A percentile compares a stretch with the other conserved stretches of the same genome.
phyloP scores from a whole-genome alignment of 2,888 invertebrate genomes.

The Eupithecia pulchellata region DNA sequence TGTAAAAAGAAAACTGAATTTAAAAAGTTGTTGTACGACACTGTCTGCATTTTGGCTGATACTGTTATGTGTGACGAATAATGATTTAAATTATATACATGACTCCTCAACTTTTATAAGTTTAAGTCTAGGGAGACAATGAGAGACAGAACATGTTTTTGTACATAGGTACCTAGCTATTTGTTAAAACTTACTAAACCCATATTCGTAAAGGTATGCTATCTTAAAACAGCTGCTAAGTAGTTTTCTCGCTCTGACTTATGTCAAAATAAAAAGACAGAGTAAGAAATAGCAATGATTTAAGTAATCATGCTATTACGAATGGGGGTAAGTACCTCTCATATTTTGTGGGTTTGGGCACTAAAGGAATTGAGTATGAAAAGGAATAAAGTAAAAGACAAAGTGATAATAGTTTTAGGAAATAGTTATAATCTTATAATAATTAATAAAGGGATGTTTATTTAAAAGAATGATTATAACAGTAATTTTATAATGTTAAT shows the following conservation, averaged over 20 bases:
- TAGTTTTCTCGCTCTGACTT: no score
- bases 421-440: neutral
- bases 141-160: neutral
- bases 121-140: neutral
- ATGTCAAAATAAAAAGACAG: no score
- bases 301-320: no score
- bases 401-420: slow-evolving; percentile 14
- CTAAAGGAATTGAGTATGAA: neutral
- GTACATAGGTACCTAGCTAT: neutral
- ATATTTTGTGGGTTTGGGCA: neutral
- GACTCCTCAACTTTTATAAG: neutral
- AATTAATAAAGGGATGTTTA: neutral
- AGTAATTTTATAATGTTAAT: no score
- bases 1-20: neutral
- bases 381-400: slow-evolving; percentile 2
- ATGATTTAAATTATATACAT: neutral
- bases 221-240: no score
- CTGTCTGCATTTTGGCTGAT: neutral
- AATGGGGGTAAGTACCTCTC: no score
- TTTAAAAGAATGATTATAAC: no score
- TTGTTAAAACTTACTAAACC: no score
- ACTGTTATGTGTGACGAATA: neutral
- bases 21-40: neutral
- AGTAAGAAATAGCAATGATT: no score
- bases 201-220: no score